Evolutionary conservation across 2,113 vertebrate genomes (phyloP).

Genomic region (Syngnathus scovelli): DNA sequence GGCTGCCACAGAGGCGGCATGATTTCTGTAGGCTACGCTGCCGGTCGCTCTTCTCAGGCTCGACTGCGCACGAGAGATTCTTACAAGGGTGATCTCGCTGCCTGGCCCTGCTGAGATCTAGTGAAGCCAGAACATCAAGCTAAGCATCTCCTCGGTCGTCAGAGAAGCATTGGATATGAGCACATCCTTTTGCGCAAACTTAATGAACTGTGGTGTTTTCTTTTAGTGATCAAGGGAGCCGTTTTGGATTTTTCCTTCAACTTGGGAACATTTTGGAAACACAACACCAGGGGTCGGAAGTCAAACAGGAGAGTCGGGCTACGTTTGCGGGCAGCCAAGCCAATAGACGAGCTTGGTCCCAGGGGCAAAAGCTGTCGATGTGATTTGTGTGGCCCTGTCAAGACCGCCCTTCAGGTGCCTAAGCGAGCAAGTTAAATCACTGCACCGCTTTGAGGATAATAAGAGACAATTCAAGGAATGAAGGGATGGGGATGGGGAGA

Average conservation of each 20-base stretch:
- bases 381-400: not conserved
- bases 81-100: slow-evolving; percentile 52
- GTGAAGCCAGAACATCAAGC: slow-evolving; percentile 30
- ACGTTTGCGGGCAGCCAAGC: not conserved
- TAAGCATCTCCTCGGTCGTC: slow-evolving; percentile 21
- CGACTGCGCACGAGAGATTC: slow-evolving; percentile 52
- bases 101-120: slow-evolving; percentile 41
- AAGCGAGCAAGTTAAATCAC: not conserved
- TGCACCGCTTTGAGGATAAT: not conserved
- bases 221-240: slow-evolving; percentile 20
- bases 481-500: slow-evolving; percentile 14
- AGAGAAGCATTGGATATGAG: slow-evolving; percentile 31
- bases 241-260: not conserved
- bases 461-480: not conserved
- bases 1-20: slow-evolving; percentile 45
- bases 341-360: no score
- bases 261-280: not conserved
- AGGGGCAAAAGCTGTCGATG: not conserved
- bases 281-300: not conserved
- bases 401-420: not conserved
- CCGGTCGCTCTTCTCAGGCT: slow-evolving; percentile 52
- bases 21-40: slow-evolving; percentile 52
- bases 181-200: slow-evolving; percentile 13
- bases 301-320: not conserved
- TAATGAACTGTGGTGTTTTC: not conserved